Evolutionary conservation across 2,797 vertebrate species (phyloP).

Genomic region (Ataeniobius toweri): DNA sequence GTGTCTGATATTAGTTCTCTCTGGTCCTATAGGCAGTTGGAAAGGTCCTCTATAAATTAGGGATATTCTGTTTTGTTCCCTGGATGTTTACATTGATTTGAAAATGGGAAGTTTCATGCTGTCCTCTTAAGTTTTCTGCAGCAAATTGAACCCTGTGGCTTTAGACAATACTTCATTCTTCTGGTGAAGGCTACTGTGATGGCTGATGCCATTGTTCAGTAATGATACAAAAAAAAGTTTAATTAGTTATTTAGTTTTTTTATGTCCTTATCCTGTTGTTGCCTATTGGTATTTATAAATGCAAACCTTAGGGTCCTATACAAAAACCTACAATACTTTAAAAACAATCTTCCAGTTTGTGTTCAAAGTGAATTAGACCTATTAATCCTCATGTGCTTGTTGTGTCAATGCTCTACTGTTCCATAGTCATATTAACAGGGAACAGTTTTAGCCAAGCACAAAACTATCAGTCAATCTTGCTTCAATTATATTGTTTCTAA

Average conservation of each 20-base stretch:
- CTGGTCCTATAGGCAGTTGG: background rate
- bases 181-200: background rate
- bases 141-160: background rate
- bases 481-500: slow-evolving; percentile 54
- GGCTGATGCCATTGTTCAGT: background rate
- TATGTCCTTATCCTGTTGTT: background rate
- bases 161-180: background rate
- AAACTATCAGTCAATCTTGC: background rate
- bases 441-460: background rate
- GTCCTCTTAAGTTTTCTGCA: background rate
- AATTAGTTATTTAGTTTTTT: background rate
- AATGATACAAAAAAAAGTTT: background rate
- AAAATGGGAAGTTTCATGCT: background rate
- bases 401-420: background rate
- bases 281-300: background rate
- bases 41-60: background rate
- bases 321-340: background rate
- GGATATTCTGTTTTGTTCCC: background rate
- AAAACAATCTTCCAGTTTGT: background rate
- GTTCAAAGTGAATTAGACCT: background rate
- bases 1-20: background rate
- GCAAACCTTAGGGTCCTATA: background rate
- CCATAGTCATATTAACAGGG: background rate
- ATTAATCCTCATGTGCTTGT: background rate
- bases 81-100: background rate